These are phyloP conservation scores for Leucopsar rothschildi DNA, from an alignment of 2,113 vertebrate species.

Conservation along the genomic window DNA sequence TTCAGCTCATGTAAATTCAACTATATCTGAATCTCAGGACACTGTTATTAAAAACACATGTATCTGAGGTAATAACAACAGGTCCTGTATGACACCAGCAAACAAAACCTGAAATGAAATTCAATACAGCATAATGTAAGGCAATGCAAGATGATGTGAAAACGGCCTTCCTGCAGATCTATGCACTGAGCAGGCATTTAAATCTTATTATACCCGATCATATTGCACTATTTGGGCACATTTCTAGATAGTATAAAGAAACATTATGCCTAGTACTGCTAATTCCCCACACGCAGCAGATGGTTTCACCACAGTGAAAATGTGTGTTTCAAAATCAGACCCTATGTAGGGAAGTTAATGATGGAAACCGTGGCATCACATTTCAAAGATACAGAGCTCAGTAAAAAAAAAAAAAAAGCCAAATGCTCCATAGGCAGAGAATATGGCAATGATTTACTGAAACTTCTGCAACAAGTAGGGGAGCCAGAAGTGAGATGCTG, in stretches of 20 bases:
- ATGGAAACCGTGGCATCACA: slow-evolving; percentile 26
- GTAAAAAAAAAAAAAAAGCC: not conserved
- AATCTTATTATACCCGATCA: slow-evolving; percentile 42
- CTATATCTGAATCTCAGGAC: slow-evolving; percentile 25
- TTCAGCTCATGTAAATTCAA: not conserved
- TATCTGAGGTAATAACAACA: not conserved
- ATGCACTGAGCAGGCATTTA: not conserved
- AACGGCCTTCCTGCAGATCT: slow-evolving; percentile 8
- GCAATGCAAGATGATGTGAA: not conserved
- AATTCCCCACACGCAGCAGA: slow-evolving; percentile 65
- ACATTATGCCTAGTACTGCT: slow-evolving; percentile 41
- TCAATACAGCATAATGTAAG: not conserved
- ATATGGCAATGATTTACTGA: not conserved
- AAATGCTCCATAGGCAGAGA: not conserved
- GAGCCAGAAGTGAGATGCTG: not conserved
- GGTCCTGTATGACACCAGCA: not conserved
- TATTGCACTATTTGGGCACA: slow-evolving; percentile 65
- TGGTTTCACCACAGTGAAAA: slow-evolving; percentile 40
- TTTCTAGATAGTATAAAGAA: slow-evolving; percentile 58
- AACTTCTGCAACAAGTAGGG: not conserved
- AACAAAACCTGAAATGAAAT: slow-evolving; percentile 40
- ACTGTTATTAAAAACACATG: slow-evolving; percentile 47
- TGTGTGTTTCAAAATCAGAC: slow-evolving; percentile 43
- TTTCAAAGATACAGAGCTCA: slow-evolving; percentile 27
- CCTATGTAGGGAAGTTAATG: slow-evolving; percentile 15